Base-by-base conservation (phyloP, 1,140 invertebrate genomes). In the Papilio aristodemus region DNA sequence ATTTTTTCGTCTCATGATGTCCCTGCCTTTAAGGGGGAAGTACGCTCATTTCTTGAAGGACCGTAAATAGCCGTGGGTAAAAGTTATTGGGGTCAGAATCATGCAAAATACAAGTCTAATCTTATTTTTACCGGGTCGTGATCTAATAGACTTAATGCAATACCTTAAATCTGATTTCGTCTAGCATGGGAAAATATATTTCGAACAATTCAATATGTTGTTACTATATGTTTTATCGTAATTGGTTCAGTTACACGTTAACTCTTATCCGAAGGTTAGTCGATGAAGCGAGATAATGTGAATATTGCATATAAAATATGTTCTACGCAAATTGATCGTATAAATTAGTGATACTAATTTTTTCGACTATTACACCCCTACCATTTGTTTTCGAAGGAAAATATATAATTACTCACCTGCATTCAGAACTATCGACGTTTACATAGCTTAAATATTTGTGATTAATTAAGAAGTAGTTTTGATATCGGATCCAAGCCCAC, bases 231-330 rank as follows among this genome's bases (percentile, higher is more conserved):
- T 22, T 54, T 54, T 22, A 11, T 22, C n/a, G 17, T 54, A 22
- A 54, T 25, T 22, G 19, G 46, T 54, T 25, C 46, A 54, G 2
- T 54, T 50, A 50, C 19, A 54, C 10, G 46, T 54, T 54, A 54
- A 22, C 4, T 54, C 46, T 62, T 62, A 62, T 62, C 59, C 36
- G 59, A 37, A 62, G 27, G 59, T 62, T 37, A 17, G 22, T 58
- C 22, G 17, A 27, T 4, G 25, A 27, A 37, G 8, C 17, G 37
- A 54, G 46, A 13, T 58, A 22, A 62, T 13, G 39, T 22, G 32
- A 62, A 38, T 64, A 43, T 43, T 64, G 14, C 62, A 64, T 64
- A 64, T 41, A 64, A 64, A 64, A 43, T 64, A 64, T 25, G 14
- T 64, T 64, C n/a, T 64, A 43, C 17, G 39, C 62, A 64, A 41